Evolutionary conservation across 1,140 invertebrate genomes (phyloP), one percentile per base, ranked within the genome.

Genomic region (Ridgeia piscesae): DNA sequence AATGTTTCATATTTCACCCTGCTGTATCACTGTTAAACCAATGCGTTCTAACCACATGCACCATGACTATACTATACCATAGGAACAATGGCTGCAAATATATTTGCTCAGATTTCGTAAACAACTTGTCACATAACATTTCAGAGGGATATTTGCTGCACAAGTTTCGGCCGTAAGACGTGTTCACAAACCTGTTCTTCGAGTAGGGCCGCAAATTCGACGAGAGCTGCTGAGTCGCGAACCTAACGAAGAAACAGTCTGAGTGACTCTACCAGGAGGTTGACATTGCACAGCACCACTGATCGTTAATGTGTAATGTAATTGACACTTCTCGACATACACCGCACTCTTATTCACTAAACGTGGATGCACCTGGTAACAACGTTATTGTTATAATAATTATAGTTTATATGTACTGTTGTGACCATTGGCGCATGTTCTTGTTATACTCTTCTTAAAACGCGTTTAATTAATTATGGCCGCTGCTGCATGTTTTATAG

Each of bases 161-260:
- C 27, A 77, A 31, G 27, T 21, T 21, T 2, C 27, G 48, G 17
- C 27, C 11, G 17, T 77, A 21, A 21, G 48, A 21, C 27, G 27
- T 77, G 11, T 14, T 89, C 34, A 88, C 35, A 48, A 93, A 95
- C 95, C 93, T 94, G 95, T 93, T 97, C 97, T 94, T 99, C 98
- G 0, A 99, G 96, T 98, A 98, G 99, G n/a, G 97, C 97, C 95
- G 99, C 97, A 95, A 99, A 99, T 93, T 98, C 97, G 91, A 98
- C 98, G 6, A 99, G 96, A 0, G 99, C 98, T 14, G 97, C 97
- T 0, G 97, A 98, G 95, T 99, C 99, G 92, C 97, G 96, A 17
- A 98, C 96, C 95, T 96, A 91, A 17, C 89, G 6, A 42, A 90
- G 89, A 90, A 42, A 21, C 17, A 90, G 4, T 34, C 31, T 34